Conservation (phyloP, 1,140 invertebrate species). For the Eurosta solidaginis region DNA sequence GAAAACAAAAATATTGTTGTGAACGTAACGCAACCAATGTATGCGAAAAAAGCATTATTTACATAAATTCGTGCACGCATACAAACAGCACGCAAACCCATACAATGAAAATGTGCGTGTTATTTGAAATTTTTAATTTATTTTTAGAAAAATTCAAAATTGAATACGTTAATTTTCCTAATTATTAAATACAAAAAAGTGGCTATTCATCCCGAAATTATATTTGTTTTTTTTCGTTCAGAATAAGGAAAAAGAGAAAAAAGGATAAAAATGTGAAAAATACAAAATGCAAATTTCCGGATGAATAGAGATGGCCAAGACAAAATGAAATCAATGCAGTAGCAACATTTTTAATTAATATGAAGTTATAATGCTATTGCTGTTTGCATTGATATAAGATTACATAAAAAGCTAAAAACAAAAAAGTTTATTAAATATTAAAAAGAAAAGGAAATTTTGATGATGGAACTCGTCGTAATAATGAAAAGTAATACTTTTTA, state of each 20-base stretch:
- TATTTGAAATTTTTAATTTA: slow-evolving; percentile 31
- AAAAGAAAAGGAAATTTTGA: not conserved
- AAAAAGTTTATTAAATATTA: not conserved
- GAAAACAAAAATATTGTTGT: no score
- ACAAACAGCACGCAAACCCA: not conserved
- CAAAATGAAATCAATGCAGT: not conserved
- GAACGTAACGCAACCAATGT: not conserved
- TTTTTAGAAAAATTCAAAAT: slow-evolving; percentile 18
- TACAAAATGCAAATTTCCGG: not conserved
- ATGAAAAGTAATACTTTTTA: not conserved
- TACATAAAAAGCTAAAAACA: not conserved
- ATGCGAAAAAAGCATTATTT: not conserved
- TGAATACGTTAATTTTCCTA: no score
- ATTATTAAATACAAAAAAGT: not conserved
- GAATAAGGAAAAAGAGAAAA: no score
- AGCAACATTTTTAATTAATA: not conserved
- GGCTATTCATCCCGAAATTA: no score
- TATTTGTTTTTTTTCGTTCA: no score
- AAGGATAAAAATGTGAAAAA: not conserved
- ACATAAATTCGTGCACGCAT: not conserved
- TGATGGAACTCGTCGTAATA: slow-evolving; percentile 28
- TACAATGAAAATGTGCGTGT: not conserved
- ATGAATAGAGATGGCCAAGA: no score
- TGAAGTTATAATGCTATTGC: not conserved
- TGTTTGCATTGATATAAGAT: not conserved